These are phyloP conservation scores for Drosophila setosimentum DNA, from an alignment of 2,888 invertebrate genomes.

Conservation along the genomic window DNA sequence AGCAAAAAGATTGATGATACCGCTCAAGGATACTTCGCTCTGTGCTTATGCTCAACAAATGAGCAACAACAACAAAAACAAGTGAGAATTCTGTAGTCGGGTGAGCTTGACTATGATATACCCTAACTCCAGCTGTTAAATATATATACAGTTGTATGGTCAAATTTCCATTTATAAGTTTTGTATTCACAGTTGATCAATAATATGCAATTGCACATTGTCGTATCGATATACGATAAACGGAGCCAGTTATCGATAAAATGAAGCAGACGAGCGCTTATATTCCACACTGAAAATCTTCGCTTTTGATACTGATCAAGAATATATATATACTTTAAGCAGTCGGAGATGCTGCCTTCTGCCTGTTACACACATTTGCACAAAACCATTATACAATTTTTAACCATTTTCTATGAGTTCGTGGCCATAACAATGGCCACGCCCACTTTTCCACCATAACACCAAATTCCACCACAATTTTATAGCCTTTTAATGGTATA, in stretches of 20 bases:
- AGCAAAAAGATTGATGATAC: slow-evolving; percentile 82
- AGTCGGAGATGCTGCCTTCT: neutral
- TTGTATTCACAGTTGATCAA: neutral
- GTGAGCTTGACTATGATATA: neutral
- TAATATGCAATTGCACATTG: neutral
- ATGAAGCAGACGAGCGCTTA: neutral
- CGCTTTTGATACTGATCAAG: neutral
- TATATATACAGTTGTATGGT: neutral
- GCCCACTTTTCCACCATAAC: neutral
- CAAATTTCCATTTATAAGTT: too few relatives aligned
- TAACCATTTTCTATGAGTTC: neutral
- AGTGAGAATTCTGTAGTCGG: neutral
- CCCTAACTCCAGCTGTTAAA: neutral
- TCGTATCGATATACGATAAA: neutral
- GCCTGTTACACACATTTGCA: neutral
- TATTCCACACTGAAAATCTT: neutral
- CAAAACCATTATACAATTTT: neutral
- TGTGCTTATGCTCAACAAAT: slow-evolving; percentile 27
- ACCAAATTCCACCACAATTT: neutral
- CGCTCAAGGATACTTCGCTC: slow-evolving; percentile 79
- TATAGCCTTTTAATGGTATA: neutral
- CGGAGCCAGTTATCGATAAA: neutral
- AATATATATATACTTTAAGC: neutral
- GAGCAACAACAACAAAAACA: slow-evolving; percentile 10
- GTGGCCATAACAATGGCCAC: neutral